A percentile compares a stretch with the other conserved stretches of the same genome.
Conservation (phyloP, 2,888 invertebrate genomes). For the Hybos culiciformis region DNA sequence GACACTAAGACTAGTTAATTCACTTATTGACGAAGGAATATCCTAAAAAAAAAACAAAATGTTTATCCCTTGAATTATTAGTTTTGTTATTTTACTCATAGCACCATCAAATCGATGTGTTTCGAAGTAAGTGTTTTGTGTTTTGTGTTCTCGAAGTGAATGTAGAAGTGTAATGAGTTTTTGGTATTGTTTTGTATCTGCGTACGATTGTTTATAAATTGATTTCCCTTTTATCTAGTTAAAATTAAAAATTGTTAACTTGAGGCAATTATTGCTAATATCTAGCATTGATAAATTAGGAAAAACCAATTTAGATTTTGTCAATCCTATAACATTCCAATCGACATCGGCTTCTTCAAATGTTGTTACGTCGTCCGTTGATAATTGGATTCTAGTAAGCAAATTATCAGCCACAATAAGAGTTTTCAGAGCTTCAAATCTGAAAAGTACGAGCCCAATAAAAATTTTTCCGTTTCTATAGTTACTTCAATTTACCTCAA, state of each 20-base stretch:
- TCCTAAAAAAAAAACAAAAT: constrained; percentile 31
- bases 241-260: no score
- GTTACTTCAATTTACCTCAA: constrained; percentile 44
- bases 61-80: no score
- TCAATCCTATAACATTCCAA: constrained; percentile 41
- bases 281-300: constrained; percentile 92
- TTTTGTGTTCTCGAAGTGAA: no score
- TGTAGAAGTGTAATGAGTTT: no score
- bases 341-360: constrained; percentile 45
- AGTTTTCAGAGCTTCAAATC: constrained; percentile 31
- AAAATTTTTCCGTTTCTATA: neutral
- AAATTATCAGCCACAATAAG: constrained; percentile 72
- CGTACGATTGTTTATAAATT: no score
- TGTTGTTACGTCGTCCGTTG: constrained; percentile 66
- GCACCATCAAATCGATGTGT: no score
- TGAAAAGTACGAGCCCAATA: constrained; percentile 3
- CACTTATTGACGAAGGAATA: constrained; percentile 72
- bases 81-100: no score
- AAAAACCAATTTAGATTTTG: constrained; percentile 64
- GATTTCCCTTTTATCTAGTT: no score
- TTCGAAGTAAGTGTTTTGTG: no score
- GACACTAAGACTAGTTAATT: constrained; percentile 79
- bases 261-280: constrained; percentile 73
- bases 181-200: no score
- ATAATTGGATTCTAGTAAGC: constrained; percentile 63